Percentiles rank a stretch among this genome's conserved stretches.
phyloP scores from a whole-genome alignment of 2,113 vertebrate species.

The Sander lucioperca region DNA sequence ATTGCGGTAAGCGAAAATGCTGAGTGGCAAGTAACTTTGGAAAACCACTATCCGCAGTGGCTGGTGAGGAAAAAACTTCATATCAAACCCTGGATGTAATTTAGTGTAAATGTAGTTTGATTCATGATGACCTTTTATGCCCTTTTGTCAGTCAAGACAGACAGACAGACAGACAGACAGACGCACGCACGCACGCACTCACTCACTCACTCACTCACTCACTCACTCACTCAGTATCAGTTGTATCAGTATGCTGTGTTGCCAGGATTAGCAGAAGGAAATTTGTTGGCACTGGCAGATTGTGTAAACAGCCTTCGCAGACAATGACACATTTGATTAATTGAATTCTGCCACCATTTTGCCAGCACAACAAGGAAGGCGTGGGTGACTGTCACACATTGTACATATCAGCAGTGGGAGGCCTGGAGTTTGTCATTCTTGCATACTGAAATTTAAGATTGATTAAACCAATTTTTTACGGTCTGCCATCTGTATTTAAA shows the following conservation, averaged over 20 bases:
- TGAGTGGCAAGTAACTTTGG: too few relatives aligned
- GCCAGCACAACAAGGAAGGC: constrained; percentile 1
- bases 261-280: constrained; percentile 28
- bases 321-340: constrained; percentile 66
- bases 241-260: constrained; percentile 45
- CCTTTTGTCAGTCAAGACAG: background rate
- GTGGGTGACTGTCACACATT: constrained; percentile 23
- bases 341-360: constrained; percentile 48
- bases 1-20: too few relatives aligned
- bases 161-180: background rate
- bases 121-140: background rate
- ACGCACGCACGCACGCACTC: background rate
- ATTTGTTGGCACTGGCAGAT: constrained; percentile 53
- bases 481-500: constrained; percentile 35
- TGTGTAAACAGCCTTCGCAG: constrained; percentile 55
- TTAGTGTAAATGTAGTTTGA: too few relatives aligned
- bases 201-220: background rate
- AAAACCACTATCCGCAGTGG: too few relatives aligned
- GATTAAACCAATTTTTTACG: constrained; percentile 31
- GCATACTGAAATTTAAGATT: constrained; percentile 22
- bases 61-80: too few relatives aligned
- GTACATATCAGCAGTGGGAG: constrained; percentile 19
- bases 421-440: background rate
- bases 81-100: background rate
- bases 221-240: too few relatives aligned